Base-by-base conservation (phyloP, 2,797 vertebrate genomes). In the Microchirus variegatus region DNA sequence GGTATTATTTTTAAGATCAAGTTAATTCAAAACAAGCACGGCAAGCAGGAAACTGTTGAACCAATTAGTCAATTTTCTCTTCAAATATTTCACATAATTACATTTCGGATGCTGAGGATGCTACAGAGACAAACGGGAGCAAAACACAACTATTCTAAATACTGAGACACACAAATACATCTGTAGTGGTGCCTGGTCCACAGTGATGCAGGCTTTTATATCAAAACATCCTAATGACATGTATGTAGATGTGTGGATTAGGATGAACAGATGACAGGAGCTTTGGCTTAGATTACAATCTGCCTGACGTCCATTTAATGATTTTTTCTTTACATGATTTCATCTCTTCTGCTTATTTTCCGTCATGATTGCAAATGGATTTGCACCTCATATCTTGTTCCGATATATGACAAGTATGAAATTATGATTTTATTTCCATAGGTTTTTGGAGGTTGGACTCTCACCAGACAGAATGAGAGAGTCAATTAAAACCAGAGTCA, bases 221-320 rank as follows among this genome's bases (percentile, higher is more conserved):
- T 71, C 48, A 60, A 69, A 83, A 78, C 59, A 52, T 78, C 60
- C 76, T 70, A 47, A 75, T 76, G 63, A 80, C 81, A 77, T 71
- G 81, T 82, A 71, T 82, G 67, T 76, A 76, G 78, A 83, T 83
- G 36, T 55, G 79, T 78, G 79, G 81, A 86, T 88, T 85, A 87
- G 68, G 74, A 73, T 18, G 63, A 87, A 66, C 84, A 83, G 79
- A 87, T 83, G 87, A 89, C 63, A 56, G 55, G 31, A 45, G 82
- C 68, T 89, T 80, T 84, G 78, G 76, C 77, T 80, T 53, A 73
- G 85, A 89, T 89, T 85, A 82, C 31, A 31, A 8, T 31, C 5
- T 31, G 63, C 80, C 16, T 44, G 57, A 7, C 57, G 47, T 75
- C 77, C 78, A 83, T 87, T 88, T 82, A 82, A 84, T 78, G 69